These are phyloP conservation scores for Tragulus kanchil DNA, from an alignment of 2,113 vertebrate genomes.

Conservation along the genomic window DNA sequence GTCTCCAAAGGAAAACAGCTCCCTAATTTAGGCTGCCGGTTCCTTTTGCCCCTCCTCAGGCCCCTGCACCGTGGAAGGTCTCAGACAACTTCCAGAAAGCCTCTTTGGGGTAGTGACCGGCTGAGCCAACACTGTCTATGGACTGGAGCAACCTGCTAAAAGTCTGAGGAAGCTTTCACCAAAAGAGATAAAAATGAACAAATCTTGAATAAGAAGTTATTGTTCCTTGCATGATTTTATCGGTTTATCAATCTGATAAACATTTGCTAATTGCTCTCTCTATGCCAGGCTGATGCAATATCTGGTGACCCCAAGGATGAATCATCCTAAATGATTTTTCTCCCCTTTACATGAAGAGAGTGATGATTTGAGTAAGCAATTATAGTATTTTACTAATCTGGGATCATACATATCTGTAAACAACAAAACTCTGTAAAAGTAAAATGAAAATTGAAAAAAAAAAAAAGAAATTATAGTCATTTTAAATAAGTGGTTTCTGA, in stretches of 20 bases:
- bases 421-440: too few relatives aligned
- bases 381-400: background rate
- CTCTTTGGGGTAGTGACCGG: background rate
- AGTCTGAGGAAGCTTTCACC: background rate
- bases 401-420: too few relatives aligned
- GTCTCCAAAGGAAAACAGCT: background rate
- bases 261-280: background rate
- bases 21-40: background rate
- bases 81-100: background rate
- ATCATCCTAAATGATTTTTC: background rate
- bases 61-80: background rate
- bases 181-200: background rate
- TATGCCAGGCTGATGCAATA: background rate
- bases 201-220: conserved; percentile 16
- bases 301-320: background rate
- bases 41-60: background rate
- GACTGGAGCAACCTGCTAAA: background rate
- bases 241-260: background rate
- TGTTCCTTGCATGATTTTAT: background rate
- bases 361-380: conserved; percentile 1
- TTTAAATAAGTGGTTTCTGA: conserved; percentile 24
- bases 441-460: too few relatives aligned
- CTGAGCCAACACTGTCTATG: background rate
- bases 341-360: conserved; percentile 11
- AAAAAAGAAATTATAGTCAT: background rate